phyloP scores from a whole-genome alignment of 2,113 vertebrate species.

The Elephantulus edwardii region DNA sequence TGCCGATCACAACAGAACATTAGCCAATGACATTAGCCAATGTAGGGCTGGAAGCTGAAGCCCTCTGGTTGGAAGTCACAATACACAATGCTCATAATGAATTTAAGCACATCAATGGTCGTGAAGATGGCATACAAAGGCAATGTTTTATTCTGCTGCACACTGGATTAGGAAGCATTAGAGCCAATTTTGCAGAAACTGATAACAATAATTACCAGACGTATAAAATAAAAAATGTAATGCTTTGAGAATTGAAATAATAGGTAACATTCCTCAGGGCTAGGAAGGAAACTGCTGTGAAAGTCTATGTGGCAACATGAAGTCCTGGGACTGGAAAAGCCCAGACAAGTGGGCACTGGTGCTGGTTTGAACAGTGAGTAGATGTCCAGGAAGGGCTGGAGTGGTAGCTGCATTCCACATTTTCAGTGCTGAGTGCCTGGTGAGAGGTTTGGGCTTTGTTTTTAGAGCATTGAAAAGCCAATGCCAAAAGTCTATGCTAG shows the following conservation, averaged over 20 bases:
- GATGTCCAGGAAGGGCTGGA: not conserved
- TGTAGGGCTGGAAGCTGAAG: not conserved
- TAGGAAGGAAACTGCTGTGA: not conserved
- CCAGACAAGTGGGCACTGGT: not conserved
- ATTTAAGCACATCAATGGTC: too few species aligned
- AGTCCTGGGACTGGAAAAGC: not conserved
- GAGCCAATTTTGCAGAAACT: too few species aligned
- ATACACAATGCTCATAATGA: not conserved
- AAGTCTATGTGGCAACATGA: not conserved
- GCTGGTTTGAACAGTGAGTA: accelerated
- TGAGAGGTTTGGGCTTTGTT: not conserved
- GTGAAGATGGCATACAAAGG: too few species aligned
- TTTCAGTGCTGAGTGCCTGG: not conserved
- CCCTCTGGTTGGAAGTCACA: not conserved
- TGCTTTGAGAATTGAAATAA: not conserved
- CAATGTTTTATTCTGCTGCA: too few species aligned
- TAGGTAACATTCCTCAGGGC: not conserved
- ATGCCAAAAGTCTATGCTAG: not conserved
- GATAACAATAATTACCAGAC: too few species aligned
- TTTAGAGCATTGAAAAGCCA: not conserved
- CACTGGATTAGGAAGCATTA: too few species aligned
- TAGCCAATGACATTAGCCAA: not conserved
- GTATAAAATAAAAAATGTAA: too few species aligned
- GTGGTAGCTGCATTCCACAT: not conserved
- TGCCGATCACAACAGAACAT: not conserved